Evolutionary conservation across 2,888 invertebrate genomes (phyloP).

Genomic region (Adineta ricciae): DNA sequence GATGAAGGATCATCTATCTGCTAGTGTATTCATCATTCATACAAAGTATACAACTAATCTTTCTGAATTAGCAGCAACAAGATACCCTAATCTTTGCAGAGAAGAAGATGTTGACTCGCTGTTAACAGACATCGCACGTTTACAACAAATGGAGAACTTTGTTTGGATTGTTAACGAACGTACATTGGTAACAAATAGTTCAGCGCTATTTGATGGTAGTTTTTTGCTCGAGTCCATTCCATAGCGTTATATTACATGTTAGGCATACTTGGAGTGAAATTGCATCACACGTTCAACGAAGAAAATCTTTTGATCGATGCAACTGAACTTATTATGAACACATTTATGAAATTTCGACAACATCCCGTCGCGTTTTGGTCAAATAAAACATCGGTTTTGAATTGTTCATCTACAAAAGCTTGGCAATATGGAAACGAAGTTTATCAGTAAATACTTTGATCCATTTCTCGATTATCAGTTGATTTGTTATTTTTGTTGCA

Average conservation of each 20-base stretch:
- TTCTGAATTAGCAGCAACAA: no score
- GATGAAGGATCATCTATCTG: background rate
- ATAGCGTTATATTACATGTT: background rate
- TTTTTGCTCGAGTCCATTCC: background rate
- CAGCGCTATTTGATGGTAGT: background rate
- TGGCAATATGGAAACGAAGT: background rate
- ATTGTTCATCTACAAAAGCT: background rate
- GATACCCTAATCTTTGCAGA: no score
- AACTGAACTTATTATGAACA: background rate
- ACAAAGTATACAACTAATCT: background rate
- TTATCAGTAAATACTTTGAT: background rate
- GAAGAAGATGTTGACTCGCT: background rate
- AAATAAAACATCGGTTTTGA: background rate
- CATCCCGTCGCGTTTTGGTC: background rate
- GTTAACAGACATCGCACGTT: background rate
- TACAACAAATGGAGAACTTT: background rate
- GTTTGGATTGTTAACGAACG: constrained; percentile 17
- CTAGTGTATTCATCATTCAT: background rate
- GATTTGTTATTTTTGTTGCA: background rate
- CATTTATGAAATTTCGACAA: background rate
- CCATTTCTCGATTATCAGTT: no score
- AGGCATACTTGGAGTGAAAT: background rate
- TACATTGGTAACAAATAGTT: background rate
- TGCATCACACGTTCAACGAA: background rate
- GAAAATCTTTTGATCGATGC: background rate